Base-by-base conservation (phyloP, 2,797 vertebrate species). In the Alca torda region DNA sequence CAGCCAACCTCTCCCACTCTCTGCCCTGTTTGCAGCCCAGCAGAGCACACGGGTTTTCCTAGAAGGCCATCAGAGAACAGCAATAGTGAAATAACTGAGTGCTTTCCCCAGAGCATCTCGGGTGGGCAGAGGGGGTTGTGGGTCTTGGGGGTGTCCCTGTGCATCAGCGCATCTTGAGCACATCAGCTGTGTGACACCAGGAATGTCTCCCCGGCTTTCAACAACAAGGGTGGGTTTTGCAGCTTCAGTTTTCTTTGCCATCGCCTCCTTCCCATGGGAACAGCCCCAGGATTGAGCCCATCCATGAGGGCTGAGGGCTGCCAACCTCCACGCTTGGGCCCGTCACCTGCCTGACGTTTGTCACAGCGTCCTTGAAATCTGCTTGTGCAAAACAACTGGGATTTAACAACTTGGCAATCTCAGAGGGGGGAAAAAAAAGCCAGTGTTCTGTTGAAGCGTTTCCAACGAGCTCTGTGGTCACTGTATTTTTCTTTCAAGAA, bases 361-460 rank as follows among this genome's bases (percentile, higher is more conserved):
- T 82, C 63, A 82, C 76, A 68, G 33, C 0, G 0, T 63, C 80
- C 89, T 90, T 85, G 80, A 72, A 93, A 48, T 39, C 54, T 76
- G 45, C 16, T 31, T 70, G n/a, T 43, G 53, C 24, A 82, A 83
- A 93, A 86, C 60, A 41, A 50, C n/a, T 19, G 45, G 25, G 81
- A 51, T 86, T 86, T 86, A 93, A 84, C 45, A 93, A 80, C 59
- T 4, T 31, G 54, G 59, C 63, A 76, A 0, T 60, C 50, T 80
- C 68, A 0, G 0, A 35, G 41, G 16, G 3, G 1, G 2, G 9
- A 2, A 39, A 64, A 10, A 4, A 26, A 39, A 24, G 25, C 12
- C 18, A 61, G 26, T 11, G 5, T 48, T 65, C 15, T 45, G 5
- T 16, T 61, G 87, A 89, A 94, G 54, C 10, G 41, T 45, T 94